Base-by-base conservation (phyloP, 1,140 invertebrate genomes). In the Mycetomoellerius zeteki region DNA sequence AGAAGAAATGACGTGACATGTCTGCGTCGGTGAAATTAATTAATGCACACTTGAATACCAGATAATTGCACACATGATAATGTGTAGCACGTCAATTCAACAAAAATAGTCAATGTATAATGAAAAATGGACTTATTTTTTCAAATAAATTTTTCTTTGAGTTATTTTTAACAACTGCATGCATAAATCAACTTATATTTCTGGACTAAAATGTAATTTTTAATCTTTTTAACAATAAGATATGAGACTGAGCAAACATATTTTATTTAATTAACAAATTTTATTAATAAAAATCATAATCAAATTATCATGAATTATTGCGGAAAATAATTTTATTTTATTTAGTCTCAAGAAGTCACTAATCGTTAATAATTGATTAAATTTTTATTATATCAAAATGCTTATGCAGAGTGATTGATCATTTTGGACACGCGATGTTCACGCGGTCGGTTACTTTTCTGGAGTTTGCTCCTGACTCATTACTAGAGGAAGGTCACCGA, bases 361-460 rank as follows among this genome's bases (percentile, higher is more conserved):
- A 16, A 16, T 5, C 21, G n/a, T 76, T 76, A 43, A 76, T 30
- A 37, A 76, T 76, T 60, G 5, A 16, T 58, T 12, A 76, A 37
- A 76, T 50, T 65, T 30, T 16, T 27, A 54, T 78, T 10, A 8
- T 69, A 54, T 56, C 30, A n/a, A 37, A 69, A 19, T 6, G 14
- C 4, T 14, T 50, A 50, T 16, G 56, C 8, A 30, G 10, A 30
- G 2, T 10, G 16, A 24, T 24, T 10, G 12, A n/a, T 84, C 8
- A 65, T 43, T 19, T 47, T 56, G 71, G 14, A n/a, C 69, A 75
- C 69, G 54, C 24, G 24, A 19, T 67, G 54, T 56, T 47, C 54
- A 84, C 37, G 54, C 54, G 5, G 6, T 84, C 16, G 19, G 73
- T 30, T n/a, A 50, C 24, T 50, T 73, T 80, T 84, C n/a, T 47